Base-by-base conservation (phyloP, 2,888 invertebrate species). In the Pterostichus madidus region DNA sequence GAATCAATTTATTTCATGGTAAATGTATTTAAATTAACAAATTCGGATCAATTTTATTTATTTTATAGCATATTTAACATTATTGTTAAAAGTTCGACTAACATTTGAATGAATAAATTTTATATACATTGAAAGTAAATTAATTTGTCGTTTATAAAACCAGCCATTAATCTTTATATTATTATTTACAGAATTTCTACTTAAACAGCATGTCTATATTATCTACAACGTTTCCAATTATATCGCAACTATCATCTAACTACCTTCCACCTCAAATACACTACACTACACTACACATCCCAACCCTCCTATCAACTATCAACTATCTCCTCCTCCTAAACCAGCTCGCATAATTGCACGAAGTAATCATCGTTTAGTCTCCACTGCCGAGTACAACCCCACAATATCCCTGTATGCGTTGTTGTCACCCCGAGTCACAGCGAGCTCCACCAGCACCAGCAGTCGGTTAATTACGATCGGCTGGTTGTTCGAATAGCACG, bases 391-490 rank as follows among this genome's bases (percentile, higher is more conserved):
- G 13, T 49, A 49, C 17, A 13, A 56, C 56, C 68, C 68, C 68
- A n/a, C 68, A 71, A 71, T 71, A 71, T 44, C 44, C 15, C 68
- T 71, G 68, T 71, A 71, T 13, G 13, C 44, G 39, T 39, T 44
- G 39, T 44, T 13, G 64, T 64, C 61, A 24, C 17, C 39, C 35
- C 39, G 44, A 71, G 68, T 44, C 68, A 71, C 13, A 71, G 15
- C 68, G 44, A 71, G 68, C 39, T 35, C 35, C 13, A 56, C 13
- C 56, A 56, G 56, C 56, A 39, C 11, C 44, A 56, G 56, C 56
- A 39, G 11, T 17, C 39, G 68, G 64, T 44, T 71, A 71, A 71
- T 71, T 71, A 71, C 68, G 68, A 71, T 71, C 68, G 17, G 13
- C 56, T 11, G 2, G 49, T 11, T 11, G n/a, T 49, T 13, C 13